phyloP scores from a whole-genome alignment of 2,888 invertebrate species.

The Cheiracanthium punctorium region DNA sequence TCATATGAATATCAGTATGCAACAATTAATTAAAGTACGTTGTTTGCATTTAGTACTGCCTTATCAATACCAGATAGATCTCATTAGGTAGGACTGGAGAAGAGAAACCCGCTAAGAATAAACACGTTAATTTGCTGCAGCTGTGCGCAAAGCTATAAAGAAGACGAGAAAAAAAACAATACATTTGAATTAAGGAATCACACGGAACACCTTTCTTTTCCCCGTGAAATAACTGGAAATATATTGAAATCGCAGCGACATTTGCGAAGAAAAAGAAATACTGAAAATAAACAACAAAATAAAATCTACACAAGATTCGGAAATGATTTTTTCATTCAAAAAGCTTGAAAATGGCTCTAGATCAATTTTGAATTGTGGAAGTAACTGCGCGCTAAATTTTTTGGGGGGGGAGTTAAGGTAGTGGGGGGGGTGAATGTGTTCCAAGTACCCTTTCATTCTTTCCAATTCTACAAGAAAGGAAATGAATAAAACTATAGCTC shows the following conservation, averaged over 20 bases:
- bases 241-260: not conserved
- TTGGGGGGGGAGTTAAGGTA: not conserved
- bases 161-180: too few relatives aligned
- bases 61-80: too few relatives aligned
- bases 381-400: not conserved
- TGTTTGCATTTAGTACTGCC: too few relatives aligned
- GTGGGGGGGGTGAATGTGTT: too few relatives aligned
- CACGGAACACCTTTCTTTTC: not conserved
- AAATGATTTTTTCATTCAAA: not conserved
- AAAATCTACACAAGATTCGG: not conserved
- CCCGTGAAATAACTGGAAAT: not conserved
- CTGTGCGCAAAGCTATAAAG: too few relatives aligned
- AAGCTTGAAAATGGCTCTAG: not conserved
- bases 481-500: constrained; percentile 39
- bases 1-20: too few relatives aligned
- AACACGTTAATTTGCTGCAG: too few relatives aligned
- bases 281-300: not conserved
- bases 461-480: not conserved
- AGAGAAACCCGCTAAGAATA: too few relatives aligned
- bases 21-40: too few relatives aligned
- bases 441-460: not conserved
- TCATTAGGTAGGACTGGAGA: too few relatives aligned
- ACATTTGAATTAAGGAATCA: not conserved
- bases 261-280: not conserved
- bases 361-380: not conserved